Base-by-base conservation (phyloP, 2,888 invertebrate genomes). In the Tanytarsus gracilentus region DNA sequence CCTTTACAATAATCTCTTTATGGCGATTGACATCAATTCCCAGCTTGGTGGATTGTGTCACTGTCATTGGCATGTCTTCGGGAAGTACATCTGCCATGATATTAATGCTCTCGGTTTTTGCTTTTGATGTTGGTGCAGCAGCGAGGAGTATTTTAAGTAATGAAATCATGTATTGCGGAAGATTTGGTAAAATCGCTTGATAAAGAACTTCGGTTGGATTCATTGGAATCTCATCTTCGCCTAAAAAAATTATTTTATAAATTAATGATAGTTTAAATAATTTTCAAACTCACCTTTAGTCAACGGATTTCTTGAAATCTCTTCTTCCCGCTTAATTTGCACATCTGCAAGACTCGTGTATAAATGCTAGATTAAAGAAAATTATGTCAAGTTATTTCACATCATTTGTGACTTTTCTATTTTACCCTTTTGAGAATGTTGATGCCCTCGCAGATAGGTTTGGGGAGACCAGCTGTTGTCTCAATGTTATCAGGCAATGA, bases 81-180 rank as follows among this genome's bases (percentile, higher is more conserved):
- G 98, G 98, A 65, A 99, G 74, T 52, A 99, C 89, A 75, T 99
- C 99, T 39, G 95, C 91, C 83, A 98, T 86, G 48, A 99, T 97
- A 73, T 98, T 98, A 68, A 98, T 93, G 53, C 97, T 95, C 71
- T 99, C 99, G 8, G 88, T 92, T 77, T 97, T 97, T 4, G 92
- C 86, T 76, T 96, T 97, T n/a, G 94, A 94, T n/a, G 97, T 97
- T 4, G 99, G 98, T 30, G 97, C 95, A 60, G 98, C 97, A 27
- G 98, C 98, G 61, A 99, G 78, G 61, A 99, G 78, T 66, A 99
- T 93, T 78, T 99, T 99, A 55, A 99, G 76, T 60, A 99, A 72
- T 21, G 96, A 94, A 69, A 98, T 98, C 87, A 97, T 94, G 69
- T 97, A 96, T 69, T 98, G 97, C 8, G 97, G 95, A 67, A 99